Percentiles rank a stretch among this genome's conserved stretches.
Evolutionary conservation across 2,888 invertebrate genomes (phyloP).

Genomic region (Kuschelorhynchus macadamiae): DNA sequence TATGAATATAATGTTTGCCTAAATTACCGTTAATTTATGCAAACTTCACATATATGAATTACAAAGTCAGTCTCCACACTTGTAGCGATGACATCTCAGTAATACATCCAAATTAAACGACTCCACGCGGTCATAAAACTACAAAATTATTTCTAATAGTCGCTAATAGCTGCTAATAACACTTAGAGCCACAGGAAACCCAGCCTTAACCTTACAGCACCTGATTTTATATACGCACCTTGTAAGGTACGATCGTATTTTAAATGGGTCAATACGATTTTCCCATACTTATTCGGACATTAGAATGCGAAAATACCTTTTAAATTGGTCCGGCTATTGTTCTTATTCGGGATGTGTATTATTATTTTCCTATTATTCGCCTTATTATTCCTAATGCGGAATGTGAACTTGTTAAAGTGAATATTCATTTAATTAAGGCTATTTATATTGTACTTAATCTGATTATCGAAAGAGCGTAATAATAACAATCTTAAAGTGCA

Average conservation of each 20-base stretch:
- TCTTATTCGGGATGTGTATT: slow-evolving; percentile 35
- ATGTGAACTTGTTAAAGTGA: background rate
- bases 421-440: background rate
- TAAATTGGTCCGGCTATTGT: slow-evolving; percentile 36
- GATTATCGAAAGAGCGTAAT: too few species aligned
- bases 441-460: too few species aligned
- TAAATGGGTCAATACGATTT: slow-evolving; percentile 33
- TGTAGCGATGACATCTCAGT: slow-evolving; percentile 1
- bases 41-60: slow-evolving; percentile 2
- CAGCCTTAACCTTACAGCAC: slow-evolving; percentile 41
- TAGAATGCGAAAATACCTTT: slow-evolving; percentile 36
- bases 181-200: slow-evolving; percentile 33
- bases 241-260: slow-evolving; percentile 36
- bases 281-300: slow-evolving; percentile 46
- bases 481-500: too few species aligned
- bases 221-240: slow-evolving; percentile 34
- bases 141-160: slow-evolving; percentile 30
- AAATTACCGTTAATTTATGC: background rate
- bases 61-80: background rate
- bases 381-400: slow-evolving; percentile 21
- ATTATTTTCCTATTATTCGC: slow-evolving; percentile 36
- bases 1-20: too few species aligned
- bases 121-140: slow-evolving; percentile 13
- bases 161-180: slow-evolving; percentile 11
- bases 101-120: background rate